Percentiles rank a stretch among this genome's conserved stretches.
Evolutionary conservation across 2,113 vertebrate species (phyloP).

Genomic region (Vidua chalybeata): DNA sequence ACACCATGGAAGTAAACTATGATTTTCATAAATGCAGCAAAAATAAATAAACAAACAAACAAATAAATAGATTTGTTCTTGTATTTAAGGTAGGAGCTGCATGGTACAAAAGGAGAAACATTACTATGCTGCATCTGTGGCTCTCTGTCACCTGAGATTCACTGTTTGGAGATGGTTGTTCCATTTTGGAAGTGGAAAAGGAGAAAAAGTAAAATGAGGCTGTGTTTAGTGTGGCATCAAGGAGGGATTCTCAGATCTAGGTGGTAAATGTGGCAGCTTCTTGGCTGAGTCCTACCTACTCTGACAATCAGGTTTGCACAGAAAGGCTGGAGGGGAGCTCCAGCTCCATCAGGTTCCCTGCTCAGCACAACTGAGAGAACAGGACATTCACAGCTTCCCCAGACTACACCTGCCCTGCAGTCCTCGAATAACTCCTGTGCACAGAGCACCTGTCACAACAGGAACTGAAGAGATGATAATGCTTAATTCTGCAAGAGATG

Average conservation of each 20-base stretch:
- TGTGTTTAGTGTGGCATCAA: background rate
- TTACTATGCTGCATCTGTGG: background rate
- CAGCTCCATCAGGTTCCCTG: background rate
- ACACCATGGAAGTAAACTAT: background rate
- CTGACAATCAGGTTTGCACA: background rate
- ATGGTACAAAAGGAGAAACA: background rate
- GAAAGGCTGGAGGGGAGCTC: background rate
- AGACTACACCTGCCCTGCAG: background rate
- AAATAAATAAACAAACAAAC: background rate
- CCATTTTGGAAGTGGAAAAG: background rate
- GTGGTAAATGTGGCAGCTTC: background rate
- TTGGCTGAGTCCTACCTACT: background rate
- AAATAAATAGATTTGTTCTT: background rate
- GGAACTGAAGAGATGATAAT: background rate
- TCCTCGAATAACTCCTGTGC: background rate
- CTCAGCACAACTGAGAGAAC: background rate
- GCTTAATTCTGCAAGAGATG: background rate
- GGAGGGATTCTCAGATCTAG: background rate
- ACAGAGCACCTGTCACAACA: background rate
- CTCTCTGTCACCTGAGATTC: background rate
- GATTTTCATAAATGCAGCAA: background rate
- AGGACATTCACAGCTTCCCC: accelerated
- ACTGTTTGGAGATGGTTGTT: background rate
- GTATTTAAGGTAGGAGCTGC: background rate
- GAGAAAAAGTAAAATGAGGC: background rate